Conservation (phyloP, 1,140 invertebrate species). For the Diorhabda elongata region DNA sequence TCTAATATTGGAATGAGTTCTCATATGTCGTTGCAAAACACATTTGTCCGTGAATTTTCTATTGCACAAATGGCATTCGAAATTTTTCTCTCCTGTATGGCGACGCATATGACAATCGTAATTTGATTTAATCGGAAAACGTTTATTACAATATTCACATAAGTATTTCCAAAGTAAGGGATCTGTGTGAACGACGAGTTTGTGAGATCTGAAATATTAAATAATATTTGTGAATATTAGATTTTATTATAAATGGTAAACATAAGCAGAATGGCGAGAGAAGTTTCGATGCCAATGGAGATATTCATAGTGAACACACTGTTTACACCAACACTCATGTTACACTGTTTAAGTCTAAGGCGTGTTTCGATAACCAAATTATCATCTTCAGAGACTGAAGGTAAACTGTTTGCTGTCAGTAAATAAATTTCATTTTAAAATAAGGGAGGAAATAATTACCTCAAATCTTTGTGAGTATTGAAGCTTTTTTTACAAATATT, state of each 20-base stretch:
- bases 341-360: too few species aligned
- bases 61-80: slow-evolving; percentile 66
- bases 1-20: slow-evolving; percentile 35
- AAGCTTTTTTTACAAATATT: slow-evolving; percentile 61
- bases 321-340: too few species aligned
- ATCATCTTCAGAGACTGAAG: too few species aligned
- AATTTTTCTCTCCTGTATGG: slow-evolving; percentile 55
- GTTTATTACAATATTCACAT: slow-evolving; percentile 42
- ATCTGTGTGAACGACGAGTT: slow-evolving; percentile 34
- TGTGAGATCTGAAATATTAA: slow-evolving; percentile 30
- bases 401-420: too few species aligned
- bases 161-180: slow-evolving; percentile 34
- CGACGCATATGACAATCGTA: slow-evolving; percentile 35
- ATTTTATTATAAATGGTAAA: too few species aligned
- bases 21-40: slow-evolving; percentile 38
- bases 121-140: slow-evolving; percentile 36
- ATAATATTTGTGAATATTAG: neutral
- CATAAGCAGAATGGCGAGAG: too few species aligned
- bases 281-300: too few species aligned
- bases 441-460: slow-evolving; percentile 11
- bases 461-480: slow-evolving; percentile 41
- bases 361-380: too few species aligned
- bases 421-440: too few species aligned
- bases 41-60: slow-evolving; percentile 59
- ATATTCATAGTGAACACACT: too few species aligned